These are phyloP conservation scores for Sarcophaga rosellei DNA, from an alignment of 2,888 invertebrate species.

Conservation along the genomic window DNA sequence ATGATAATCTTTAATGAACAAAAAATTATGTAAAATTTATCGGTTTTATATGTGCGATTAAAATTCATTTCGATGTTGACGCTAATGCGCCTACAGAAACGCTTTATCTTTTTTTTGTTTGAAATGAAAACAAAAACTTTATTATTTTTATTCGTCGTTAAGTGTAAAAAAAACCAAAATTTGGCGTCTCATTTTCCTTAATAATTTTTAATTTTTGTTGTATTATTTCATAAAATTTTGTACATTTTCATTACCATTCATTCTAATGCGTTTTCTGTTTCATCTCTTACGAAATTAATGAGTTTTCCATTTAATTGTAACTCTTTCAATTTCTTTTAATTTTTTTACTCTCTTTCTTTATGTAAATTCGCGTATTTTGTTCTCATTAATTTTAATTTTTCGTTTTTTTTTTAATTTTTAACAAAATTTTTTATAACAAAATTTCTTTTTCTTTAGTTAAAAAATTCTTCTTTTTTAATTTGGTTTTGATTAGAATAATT, in stretches of 20 bases:
- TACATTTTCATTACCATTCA: slow-evolving; percentile 53
- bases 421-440: slow-evolving; percentile 40
- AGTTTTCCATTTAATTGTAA: slow-evolving; percentile 37
- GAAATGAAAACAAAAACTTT: background rate
- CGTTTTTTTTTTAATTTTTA: slow-evolving; percentile 40
- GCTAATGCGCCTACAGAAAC: slow-evolving; percentile 40
- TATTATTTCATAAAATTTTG: slow-evolving; percentile 26
- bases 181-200: slow-evolving; percentile 23
- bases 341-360: slow-evolving; percentile 26
- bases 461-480: slow-evolving; percentile 42
- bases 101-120: slow-evolving; percentile 37
- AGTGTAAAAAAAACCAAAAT: background rate
- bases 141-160: no score
- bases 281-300: background rate
- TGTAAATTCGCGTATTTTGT: slow-evolving; percentile 56
- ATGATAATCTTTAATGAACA: background rate
- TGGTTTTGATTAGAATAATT: slow-evolving; percentile 54
- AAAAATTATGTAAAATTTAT: slow-evolving; percentile 33
- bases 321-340: slow-evolving; percentile 56
- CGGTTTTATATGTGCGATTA: slow-evolving; percentile 32
- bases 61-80: slow-evolving; percentile 34
- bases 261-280: slow-evolving; percentile 64
- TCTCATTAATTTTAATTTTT: slow-evolving; percentile 49
- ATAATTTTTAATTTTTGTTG: background rate
- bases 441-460: slow-evolving; percentile 7